Evolutionary conservation across 2,113 vertebrate genomes (phyloP).

Genomic region (Malurus melanocephalus): DNA sequence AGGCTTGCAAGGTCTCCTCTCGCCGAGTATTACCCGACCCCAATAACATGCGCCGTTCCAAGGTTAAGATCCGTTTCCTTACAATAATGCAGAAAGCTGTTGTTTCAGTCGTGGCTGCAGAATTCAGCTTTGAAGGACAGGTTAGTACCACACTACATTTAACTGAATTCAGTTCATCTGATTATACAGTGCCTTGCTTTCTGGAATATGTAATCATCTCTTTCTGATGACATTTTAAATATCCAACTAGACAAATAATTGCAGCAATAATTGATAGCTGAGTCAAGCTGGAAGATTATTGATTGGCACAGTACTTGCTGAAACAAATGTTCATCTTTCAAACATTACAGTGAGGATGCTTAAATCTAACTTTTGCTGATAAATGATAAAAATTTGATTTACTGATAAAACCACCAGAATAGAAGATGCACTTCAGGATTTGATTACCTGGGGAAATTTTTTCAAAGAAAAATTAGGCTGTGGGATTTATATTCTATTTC

Average conservation of each 20-base stretch:
- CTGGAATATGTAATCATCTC: constrained; percentile 85
- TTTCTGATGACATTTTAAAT: constrained; percentile 91
- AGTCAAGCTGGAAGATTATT: constrained; percentile 78
- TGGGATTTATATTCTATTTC: constrained; percentile 63
- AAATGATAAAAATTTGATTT: constrained; percentile 76
- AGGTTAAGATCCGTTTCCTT: constrained; percentile 69
- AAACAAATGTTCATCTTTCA: constrained; percentile 79
- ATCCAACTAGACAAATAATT: constrained; percentile 86
- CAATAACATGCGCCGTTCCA: constrained; percentile 37
- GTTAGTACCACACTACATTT: constrained; percentile 76
- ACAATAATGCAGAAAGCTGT: constrained; percentile 62
- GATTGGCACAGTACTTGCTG: constrained; percentile 79
- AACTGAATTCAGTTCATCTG: constrained; percentile 80
- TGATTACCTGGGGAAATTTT: constrained; percentile 66
- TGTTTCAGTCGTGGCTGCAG: constrained; percentile 57
- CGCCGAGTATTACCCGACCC: constrained; percentile 55
- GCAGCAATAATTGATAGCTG: constrained; percentile 86
- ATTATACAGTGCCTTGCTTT: constrained; percentile 80
- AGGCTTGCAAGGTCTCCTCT: constrained; percentile 69
- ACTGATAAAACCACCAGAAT: constrained; percentile 64
- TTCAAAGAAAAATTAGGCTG: constrained; percentile 48
- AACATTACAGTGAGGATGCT: constrained; percentile 74
- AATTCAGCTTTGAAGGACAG: constrained; percentile 81
- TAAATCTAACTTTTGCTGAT: constrained; percentile 80
- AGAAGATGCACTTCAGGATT: constrained; percentile 48